These are phyloP conservation scores for Athalia circularis DNA, from an alignment of 2,888 invertebrate genomes.

Conservation along the genomic window DNA sequence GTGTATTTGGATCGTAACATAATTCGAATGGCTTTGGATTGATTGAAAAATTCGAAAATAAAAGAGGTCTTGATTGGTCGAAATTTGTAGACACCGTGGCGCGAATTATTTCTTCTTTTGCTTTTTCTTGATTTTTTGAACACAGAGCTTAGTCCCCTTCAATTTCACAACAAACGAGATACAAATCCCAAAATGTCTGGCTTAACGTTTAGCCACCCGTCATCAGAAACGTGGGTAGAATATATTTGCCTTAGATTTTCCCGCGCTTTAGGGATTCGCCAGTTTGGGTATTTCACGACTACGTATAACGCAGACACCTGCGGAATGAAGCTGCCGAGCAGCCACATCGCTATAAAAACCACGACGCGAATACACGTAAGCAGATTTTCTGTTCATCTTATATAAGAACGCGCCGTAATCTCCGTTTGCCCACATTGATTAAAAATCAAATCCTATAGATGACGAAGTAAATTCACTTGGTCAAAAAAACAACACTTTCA, in stretches of 20 bases:
- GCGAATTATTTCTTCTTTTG: too few relatives aligned
- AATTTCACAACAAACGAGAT: constrained; percentile 9
- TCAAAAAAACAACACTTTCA: too few relatives aligned
- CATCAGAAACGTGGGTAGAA: constrained; percentile 33
- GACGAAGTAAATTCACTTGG: too few relatives aligned
- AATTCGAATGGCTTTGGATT: too few relatives aligned
- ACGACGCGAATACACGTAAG: not conserved
- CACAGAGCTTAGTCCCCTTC: not conserved
- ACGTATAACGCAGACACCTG: constrained; percentile 10
- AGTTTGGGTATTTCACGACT: not conserved
- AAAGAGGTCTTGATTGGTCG: too few relatives aligned
- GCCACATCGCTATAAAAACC: not conserved
- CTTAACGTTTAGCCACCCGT: constrained; percentile 36
- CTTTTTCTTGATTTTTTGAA: too few relatives aligned
- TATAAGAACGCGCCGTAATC: not conserved
- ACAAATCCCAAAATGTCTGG: constrained; percentile 35
- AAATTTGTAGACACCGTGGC: too few relatives aligned
- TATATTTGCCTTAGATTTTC: constrained; percentile 35
- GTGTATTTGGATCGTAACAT: too few relatives aligned
- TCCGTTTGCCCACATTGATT: too few relatives aligned
- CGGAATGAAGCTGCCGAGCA: constrained; percentile 27
- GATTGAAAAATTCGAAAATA: too few relatives aligned
- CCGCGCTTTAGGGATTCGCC: constrained; percentile 24
- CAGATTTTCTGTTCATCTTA: not conserved
- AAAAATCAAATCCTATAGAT: too few relatives aligned